Percentiles rank a stretch among this genome's conserved stretches.
phyloP scores from a whole-genome alignment of 2,888 invertebrate species.

The Pseudococcus longispinus region DNA sequence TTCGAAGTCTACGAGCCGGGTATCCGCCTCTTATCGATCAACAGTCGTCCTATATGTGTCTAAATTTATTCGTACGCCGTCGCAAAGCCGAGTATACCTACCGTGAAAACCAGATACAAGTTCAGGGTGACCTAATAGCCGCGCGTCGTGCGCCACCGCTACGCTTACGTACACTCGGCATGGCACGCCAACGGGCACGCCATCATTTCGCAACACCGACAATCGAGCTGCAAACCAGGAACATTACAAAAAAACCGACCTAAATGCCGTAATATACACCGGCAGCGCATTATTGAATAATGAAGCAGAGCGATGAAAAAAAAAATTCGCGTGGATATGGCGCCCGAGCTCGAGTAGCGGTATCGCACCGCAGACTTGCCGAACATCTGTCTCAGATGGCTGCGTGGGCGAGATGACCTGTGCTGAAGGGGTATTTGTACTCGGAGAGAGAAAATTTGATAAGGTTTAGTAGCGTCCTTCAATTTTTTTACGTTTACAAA shows the following conservation, averaged over 20 bases:
- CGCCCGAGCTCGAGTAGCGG: background rate
- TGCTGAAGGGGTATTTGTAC: no score
- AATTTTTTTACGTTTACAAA: no score
- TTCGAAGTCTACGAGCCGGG: background rate
- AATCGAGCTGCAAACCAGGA: background rate
- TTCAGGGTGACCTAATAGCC: slow-evolving; percentile 28
- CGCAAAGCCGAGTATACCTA: background rate
- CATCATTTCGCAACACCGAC: background rate
- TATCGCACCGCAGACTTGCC: background rate
- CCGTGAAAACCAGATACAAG: slow-evolving; percentile 31
- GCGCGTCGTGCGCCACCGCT: background rate
- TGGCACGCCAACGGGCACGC: background rate
- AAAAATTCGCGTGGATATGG: background rate
- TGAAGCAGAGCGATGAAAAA: background rate
- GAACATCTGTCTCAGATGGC: no score
- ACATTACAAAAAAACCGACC: background rate
- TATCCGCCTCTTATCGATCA: background rate
- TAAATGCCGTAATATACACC: slow-evolving; percentile 1
- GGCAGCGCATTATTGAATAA: slow-evolving; percentile 15
- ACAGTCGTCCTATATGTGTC: background rate
- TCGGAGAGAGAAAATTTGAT: no score
- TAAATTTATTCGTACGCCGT: background rate
- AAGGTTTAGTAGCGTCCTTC: no score
- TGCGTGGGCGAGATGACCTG: no score
- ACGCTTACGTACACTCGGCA: background rate